Conservation (phyloP, 2,888 invertebrate genomes). For the Apantesis nais region DNA sequence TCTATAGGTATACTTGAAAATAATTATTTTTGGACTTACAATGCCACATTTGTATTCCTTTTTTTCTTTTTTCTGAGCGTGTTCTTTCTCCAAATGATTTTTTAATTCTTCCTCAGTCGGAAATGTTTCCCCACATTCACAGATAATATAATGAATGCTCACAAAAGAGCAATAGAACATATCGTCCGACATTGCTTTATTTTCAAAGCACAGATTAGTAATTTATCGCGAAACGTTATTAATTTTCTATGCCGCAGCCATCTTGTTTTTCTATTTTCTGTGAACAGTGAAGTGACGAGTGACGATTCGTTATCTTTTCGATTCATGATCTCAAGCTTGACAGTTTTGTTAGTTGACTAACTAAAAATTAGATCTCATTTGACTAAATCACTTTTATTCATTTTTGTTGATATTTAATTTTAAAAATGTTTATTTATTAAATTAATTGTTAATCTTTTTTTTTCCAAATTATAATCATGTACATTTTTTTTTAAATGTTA, state of each 20-base stretch:
- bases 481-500: background rate
- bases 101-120: slow-evolving; percentile 64
- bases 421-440: background rate
- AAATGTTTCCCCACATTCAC: slow-evolving; percentile 73
- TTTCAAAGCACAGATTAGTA: slow-evolving; percentile 64
- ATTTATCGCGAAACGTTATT: slow-evolving; percentile 42
- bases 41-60: slow-evolving; percentile 60
- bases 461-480: too few relatives aligned
- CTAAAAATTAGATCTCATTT: background rate
- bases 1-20: background rate
- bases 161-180: slow-evolving; percentile 71
- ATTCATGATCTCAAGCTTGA: background rate
- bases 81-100: slow-evolving; percentile 63
- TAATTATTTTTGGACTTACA: slow-evolving; percentile 40
- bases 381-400: too few relatives aligned
- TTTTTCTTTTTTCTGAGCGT: slow-evolving; percentile 59
- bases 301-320: too few relatives aligned
- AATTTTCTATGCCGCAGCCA: slow-evolving; percentile 52
- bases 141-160: slow-evolving; percentile 74
- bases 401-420: background rate
- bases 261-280: slow-evolving; percentile 52
- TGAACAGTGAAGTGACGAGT: slow-evolving; percentile 28
- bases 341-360: background rate
- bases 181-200: slow-evolving; percentile 50
- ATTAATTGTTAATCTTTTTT: too few relatives aligned